Evolutionary conservation across 92 coral and sea anemone genomes (phyloP).

Genomic region (Bergia sp.): DNA sequence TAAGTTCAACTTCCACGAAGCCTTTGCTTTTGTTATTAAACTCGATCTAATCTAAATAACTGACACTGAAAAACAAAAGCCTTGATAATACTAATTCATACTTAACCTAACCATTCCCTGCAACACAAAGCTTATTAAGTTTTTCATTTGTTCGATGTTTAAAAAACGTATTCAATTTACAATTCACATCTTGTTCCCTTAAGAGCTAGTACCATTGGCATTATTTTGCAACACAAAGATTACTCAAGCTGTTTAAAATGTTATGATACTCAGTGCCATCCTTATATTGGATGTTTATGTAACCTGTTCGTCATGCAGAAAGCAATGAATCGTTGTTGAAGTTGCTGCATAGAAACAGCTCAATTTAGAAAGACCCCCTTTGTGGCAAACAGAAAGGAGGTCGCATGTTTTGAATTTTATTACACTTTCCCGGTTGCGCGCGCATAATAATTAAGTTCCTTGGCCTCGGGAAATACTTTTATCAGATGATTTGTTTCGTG

Average conservation of each 20-base stretch:
- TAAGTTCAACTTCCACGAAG: background rate
- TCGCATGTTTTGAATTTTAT: constrained; percentile 18
- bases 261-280: background rate
- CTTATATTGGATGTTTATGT: background rate
- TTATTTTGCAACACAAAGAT: background rate
- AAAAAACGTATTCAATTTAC: too few species aligned
- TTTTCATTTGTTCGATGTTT: background rate
- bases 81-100: background rate
- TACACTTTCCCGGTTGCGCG: background rate
- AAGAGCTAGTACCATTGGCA: background rate
- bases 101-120: background rate
- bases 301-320: background rate
- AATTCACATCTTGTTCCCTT: background rate
- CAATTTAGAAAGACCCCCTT: background rate
- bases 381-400: background rate
- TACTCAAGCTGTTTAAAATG: background rate
- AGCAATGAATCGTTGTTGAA: background rate
- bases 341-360: constrained; percentile 5
- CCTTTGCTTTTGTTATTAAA: background rate
- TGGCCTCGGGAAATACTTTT: background rate
- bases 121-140: too few species aligned
- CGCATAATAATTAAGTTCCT: background rate
- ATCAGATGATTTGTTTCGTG: background rate
- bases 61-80: background rate
- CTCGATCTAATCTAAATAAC: background rate